Evolutionary conservation across 2,113 vertebrate genomes (phyloP), one percentile per base, ranked within the genome.

Genomic region (Tachycineta bicolor): DNA sequence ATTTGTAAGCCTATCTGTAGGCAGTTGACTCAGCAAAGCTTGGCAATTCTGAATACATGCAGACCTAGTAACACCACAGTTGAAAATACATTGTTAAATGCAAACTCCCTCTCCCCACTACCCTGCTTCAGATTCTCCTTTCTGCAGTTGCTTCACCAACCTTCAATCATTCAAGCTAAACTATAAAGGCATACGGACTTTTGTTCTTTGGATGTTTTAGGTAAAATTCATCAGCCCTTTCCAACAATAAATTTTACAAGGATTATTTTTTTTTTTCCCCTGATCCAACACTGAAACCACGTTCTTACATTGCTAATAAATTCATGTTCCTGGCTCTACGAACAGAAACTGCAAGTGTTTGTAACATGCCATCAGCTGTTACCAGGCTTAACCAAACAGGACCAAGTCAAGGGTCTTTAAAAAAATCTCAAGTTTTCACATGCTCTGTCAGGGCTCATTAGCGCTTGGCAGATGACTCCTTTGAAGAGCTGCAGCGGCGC

Each of bases 311-410:
- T 17, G 39, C 29, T 52, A 64, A 67, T 14, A 70, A 89, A 70
- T 33, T 62, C 46, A 62, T 34, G 34, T 6, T 21, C 22, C 43
- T 0, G 0, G 12, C 5, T 76, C 26, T 62, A 22, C 0, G 0
- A 83, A 70, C n/a, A 67, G 39, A 55, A 14, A 41, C 19, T 88
- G 62, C 37, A 18, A 58, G 31, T 16, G 63, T 19, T 58, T 21
- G 23, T 33, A 28, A 62, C 33, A 19, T 24, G 68, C 23, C 64
- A 55, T 43, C 68, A 47, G 39, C 68, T 86, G 67, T 65, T 70
- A 69, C 9, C 71, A 46, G 31, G 12, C 71, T 94, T 34, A 85
- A 71, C 63, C 43, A 43, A 60, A 86, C 41, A 68, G 22, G n/a
- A 85, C 53, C 46, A 34, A 58, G 75, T 9, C 5, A 68, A 58